phyloP scores from a whole-genome alignment of 2,888 invertebrate species.

The Hydroisotoma schaefferi region DNA sequence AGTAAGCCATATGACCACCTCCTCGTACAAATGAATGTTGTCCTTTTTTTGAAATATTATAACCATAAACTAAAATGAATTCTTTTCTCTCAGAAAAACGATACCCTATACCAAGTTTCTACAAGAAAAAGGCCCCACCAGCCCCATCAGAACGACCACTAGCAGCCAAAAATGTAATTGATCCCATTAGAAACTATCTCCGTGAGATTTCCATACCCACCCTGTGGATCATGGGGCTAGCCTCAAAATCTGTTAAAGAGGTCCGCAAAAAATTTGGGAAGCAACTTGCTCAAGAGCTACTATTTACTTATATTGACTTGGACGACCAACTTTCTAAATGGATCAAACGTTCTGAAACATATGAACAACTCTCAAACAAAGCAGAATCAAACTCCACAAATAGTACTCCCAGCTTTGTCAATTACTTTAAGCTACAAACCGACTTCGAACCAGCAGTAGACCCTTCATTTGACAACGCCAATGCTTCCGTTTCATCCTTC shows the following conservation, averaged over 20 bases:
- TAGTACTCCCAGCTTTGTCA: background rate
- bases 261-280: conserved; percentile 28
- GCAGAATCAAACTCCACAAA: background rate
- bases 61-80: conserved; percentile 1
- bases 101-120: conserved; percentile 11
- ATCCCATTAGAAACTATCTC: conserved; percentile 28
- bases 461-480: background rate
- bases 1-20: background rate
- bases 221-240: conserved; percentile 37
- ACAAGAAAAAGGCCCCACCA: conserved; percentile 9
- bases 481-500: background rate
- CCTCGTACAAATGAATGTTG: background rate
- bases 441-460: background rate
- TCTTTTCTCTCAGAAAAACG: background rate
- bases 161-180: conserved; percentile 5
- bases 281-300: conserved; percentile 29
- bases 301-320: conserved; percentile 33
- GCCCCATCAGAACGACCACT: background rate
- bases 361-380: background rate
- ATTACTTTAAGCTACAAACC: background rate
- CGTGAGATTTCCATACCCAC: conserved; percentile 30
- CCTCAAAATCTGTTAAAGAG: conserved; percentile 17
- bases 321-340: conserved; percentile 35
- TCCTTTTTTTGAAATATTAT: background rate
- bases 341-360: conserved; percentile 19